phyloP scores from a whole-genome alignment of 2,888 invertebrate genomes.

The Ennomos erosarius region DNA sequence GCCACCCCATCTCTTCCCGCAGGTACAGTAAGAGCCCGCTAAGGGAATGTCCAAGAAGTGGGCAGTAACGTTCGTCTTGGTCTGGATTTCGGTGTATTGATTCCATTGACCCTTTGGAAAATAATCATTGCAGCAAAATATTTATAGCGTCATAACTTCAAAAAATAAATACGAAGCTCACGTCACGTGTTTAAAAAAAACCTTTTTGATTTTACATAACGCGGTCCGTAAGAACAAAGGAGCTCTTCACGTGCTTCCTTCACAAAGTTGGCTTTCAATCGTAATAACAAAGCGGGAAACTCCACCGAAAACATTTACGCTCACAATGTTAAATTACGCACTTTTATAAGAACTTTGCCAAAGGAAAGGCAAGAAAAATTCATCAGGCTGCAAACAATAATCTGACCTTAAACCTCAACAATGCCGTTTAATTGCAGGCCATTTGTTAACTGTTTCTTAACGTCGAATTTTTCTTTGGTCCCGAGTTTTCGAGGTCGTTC shows the following conservation, averaged over 20 bases:
- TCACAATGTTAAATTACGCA: slow-evolving; percentile 28
- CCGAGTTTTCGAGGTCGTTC: slow-evolving; percentile 74
- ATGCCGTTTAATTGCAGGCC: slow-evolving; percentile 53
- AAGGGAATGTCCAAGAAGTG: too few species aligned
- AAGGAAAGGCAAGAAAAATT: slow-evolving; percentile 45
- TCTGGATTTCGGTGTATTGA: too few species aligned
- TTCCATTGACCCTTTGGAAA: too few species aligned
- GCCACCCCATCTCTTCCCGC: too few species aligned
- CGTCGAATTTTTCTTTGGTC: slow-evolving; percentile 43
- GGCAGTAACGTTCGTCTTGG: too few species aligned
- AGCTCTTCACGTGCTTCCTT: slow-evolving; percentile 9
- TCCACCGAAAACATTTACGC: slow-evolving; percentile 12
- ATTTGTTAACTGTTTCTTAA: slow-evolving; percentile 41
- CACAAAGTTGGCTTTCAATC: slow-evolving; percentile 14
- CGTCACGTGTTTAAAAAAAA: too few species aligned
- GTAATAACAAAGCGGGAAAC: slow-evolving; percentile 21
- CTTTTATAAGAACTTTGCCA: slow-evolving; percentile 30
- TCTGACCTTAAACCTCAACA: slow-evolving; percentile 52
- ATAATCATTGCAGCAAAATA: too few species aligned
- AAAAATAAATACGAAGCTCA: too few species aligned
- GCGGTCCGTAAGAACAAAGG: slow-evolving; percentile 11
- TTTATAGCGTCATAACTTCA: too few species aligned
- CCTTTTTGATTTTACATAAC: background rate
- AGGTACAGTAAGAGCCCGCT: too few species aligned
- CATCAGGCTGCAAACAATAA: slow-evolving; percentile 41